Base-by-base conservation (phyloP, 2,888 invertebrate genomes). In the Calliopum simillimum region DNA sequence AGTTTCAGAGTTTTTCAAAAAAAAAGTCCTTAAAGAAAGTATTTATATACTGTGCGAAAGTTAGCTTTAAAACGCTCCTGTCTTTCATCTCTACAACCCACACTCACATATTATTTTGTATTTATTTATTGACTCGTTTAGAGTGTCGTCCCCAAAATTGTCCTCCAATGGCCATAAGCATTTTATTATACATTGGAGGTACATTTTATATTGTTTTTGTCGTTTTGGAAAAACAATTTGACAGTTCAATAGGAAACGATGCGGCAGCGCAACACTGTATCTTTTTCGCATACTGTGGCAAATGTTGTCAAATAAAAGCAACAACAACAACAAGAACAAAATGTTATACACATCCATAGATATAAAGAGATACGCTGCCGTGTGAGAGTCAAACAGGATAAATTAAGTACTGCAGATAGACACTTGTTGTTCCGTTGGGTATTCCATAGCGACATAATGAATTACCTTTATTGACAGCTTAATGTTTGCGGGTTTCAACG, bases 391-490 rank as follows among this genome's bases (percentile, higher is more conserved):
- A 49, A 49, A 25, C 51, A 21, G 53, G 43, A 44, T 65, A 53
- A 65, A 51, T 51, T 53, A 53, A 65, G 55, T 55, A 55, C 65
- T 21, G 58, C 49, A 14, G 47, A 47, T 25, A 67, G 67, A 66
- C 67, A 67, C 67, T 67, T 67, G 67, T 67, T 67, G 67, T 58
- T 59, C 59, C 67, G 41, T 49, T 41, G 67, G 67, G 67, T 67
- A 67, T 67, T 66, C 46, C 33, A 11, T 33, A 78, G 80, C 82
- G 85, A 83, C 84, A 84, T 85, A 84, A 84, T 84, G 85, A 84
- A 84, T 85, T 85, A 85, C 84, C 85, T 83, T 84, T 84, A 84
- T 84, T 84, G 84, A 85, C 84, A 84, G 83, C 77, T 84, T 84
- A 85, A 85, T 84, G 85, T 85, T 85, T 83, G 82, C 84, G 80